Conservation (phyloP, 2,888 invertebrate species). For the Oxyteleia sp. region DNA sequence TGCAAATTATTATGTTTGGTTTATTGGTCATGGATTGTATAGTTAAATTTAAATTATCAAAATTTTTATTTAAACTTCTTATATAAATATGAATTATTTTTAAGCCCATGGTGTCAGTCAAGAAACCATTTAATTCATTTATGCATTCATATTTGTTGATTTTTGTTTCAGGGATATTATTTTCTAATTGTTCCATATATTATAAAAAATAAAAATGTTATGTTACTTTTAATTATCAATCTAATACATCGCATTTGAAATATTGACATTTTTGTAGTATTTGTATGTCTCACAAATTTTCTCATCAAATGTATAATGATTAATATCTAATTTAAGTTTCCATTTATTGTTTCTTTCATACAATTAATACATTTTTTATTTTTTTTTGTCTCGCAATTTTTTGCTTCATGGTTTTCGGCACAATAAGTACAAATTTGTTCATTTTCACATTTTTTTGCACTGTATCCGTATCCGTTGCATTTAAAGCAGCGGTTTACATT, state of each 20-base stretch:
- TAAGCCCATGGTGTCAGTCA: background rate
- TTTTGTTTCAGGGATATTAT: background rate
- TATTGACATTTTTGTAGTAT: slow-evolving; percentile 26
- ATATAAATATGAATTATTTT: slow-evolving; percentile 31
- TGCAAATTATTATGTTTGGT: slow-evolving; percentile 23
- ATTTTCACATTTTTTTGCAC: slow-evolving; percentile 22
- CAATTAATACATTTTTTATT: slow-evolving; percentile 32
- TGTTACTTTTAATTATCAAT: background rate
- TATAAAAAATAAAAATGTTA: background rate
- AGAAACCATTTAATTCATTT: background rate
- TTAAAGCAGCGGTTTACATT: slow-evolving; percentile 42
- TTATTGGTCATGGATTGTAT: slow-evolving; percentile 2
- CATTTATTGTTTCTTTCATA: slow-evolving; percentile 9
- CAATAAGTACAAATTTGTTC: slow-evolving; percentile 12
- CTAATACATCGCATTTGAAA: slow-evolving; percentile 1
- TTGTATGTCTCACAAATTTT: slow-evolving; percentile 5
- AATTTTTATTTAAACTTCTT: slow-evolving; percentile 16
- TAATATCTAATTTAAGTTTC: background rate
- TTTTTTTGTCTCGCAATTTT: background rate
- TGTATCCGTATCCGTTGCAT: slow-evolving; percentile 36
- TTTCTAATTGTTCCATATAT: slow-evolving; percentile 12
- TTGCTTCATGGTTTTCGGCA: slow-evolving; percentile 22
- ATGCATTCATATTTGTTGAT: slow-evolving; percentile 11
- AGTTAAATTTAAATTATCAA: slow-evolving; percentile 12
- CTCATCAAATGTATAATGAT: slow-evolving; percentile 32